phyloP scores from a whole-genome alignment of 2,888 invertebrate genomes.

The Pristionchus arcanus region DNA sequence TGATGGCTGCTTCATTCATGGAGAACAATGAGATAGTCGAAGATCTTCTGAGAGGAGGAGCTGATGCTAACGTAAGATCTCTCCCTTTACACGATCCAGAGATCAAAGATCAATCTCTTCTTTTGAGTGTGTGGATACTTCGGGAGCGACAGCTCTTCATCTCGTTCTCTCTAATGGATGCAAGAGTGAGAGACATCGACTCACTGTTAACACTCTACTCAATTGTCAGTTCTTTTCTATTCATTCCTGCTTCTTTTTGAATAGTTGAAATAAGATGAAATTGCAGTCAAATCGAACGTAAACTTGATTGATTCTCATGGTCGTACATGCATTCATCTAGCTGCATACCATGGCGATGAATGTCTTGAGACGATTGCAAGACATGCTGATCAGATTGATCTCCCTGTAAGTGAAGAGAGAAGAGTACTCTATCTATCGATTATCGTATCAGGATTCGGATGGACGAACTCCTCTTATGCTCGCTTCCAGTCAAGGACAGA shows the following conservation, averaged over 20 bases:
- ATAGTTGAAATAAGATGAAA: not conserved
- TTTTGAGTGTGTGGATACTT: slow-evolving; percentile 62
- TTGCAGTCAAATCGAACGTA: slow-evolving; percentile 66
- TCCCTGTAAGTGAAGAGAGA: slow-evolving; percentile 74
- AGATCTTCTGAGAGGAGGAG: slow-evolving; percentile 64
- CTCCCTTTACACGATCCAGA: not conserved
- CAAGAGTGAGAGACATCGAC: slow-evolving; percentile 61
- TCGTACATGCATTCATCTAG: slow-evolving; percentile 72
- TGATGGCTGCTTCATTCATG: slow-evolving; percentile 72
- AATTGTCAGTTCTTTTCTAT: slow-evolving; percentile 42
- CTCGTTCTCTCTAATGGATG: slow-evolving; percentile 67
- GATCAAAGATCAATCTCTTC: not conserved
- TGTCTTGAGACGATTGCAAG: slow-evolving; percentile 62
- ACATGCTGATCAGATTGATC: slow-evolving; percentile 61
- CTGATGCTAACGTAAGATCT: slow-evolving; percentile 60
- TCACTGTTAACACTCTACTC: slow-evolving; percentile 62
- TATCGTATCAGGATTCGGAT: slow-evolving; percentile 69
- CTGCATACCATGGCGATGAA: slow-evolving; percentile 84
- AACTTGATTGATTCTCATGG: slow-evolving; percentile 70
- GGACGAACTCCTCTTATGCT: slow-evolving; percentile 71
- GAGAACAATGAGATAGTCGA: slow-evolving; percentile 66
- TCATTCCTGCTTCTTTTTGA: not conserved
- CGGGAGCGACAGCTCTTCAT: slow-evolving; percentile 70
- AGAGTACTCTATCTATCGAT: not conserved
- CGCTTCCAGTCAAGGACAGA: slow-evolving; percentile 69